Base-by-base conservation (phyloP, 2,888 invertebrate species). In the Agrypnus murinus region DNA sequence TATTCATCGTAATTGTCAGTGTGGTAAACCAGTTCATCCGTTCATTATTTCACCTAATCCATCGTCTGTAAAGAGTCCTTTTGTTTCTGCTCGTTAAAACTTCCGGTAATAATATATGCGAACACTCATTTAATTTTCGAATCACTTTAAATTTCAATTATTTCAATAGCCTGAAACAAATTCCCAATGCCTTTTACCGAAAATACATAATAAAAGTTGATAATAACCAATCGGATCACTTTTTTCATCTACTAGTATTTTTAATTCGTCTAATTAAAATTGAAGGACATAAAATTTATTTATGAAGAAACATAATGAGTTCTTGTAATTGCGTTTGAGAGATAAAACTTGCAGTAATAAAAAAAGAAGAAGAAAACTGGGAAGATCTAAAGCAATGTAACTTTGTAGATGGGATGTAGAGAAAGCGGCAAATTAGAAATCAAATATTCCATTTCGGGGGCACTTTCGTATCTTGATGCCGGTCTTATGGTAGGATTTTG, bases 361-460 rank as follows among this genome's bases (percentile, higher is more conserved):
- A 48, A 48, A 14, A 48, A 15, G 10, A 25, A 5, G n/a, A 5
- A 25, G 25, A 25, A 25, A 25, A 25, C 25, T 25, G 25, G 25
- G 25, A 25, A 25, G 25, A 25, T 25, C 25, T 25, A 25, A 25
- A 25, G 25, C 25, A 25, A 5, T 25, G 25, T 25, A 25, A 25
- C 25, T 25, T 25, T 25, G 25, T 25, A 25, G 25, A 53, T 31
- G 32, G 12, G 15, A 32, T 12, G 31, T 32, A 34, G 64, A 36
- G 34, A 55, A 55, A 31, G n/a, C 45, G 43, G 31, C 73, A 75
- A 79, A 80, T 79, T 77, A 78, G 78, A 79, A 80, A 79, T 80
- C 79, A 79, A 80, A 80, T 80, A 80, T 81, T 80, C 80, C 78
- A 81, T 79, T 78, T 77, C 79, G 25, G 65, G 74, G 73, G 73